Evolutionary conservation across 2,113 vertebrate species (phyloP).

Genomic region (Aegithalos caudatus): DNA sequence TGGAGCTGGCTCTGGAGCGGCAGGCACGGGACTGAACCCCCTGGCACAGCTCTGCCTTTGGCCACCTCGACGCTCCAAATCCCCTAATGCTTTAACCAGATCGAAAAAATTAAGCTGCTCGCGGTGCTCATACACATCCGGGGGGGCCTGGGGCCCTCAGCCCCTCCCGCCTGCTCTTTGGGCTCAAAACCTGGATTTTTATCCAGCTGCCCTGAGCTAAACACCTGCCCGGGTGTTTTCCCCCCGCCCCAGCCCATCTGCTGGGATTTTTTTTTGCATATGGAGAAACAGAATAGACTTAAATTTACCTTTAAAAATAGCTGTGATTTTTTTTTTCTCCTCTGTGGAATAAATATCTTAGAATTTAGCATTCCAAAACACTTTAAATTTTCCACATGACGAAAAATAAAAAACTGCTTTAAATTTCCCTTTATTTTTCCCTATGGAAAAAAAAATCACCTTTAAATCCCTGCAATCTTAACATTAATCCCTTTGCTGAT

Average conservation of each 20-base stretch:
- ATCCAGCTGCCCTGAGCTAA: conserved; percentile 37
- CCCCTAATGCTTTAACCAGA: conserved; percentile 65
- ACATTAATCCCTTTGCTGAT: not conserved
- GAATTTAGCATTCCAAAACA: not conserved
- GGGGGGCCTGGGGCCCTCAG: not conserved
- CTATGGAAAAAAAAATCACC: not conserved
- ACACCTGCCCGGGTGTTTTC: not conserved
- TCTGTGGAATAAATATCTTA: not conserved
- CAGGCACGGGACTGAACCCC: not conserved
- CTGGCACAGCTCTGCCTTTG: conserved; percentile 28
- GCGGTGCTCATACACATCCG: not conserved
- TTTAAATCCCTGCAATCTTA: not conserved
- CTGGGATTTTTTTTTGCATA: not conserved
- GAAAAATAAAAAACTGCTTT: not conserved
- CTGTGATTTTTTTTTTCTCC: not conserved
- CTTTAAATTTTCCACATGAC: not conserved
- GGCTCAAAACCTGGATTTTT: not conserved
- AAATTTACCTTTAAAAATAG: not conserved
- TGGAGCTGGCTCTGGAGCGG: not conserved
- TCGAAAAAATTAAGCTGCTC: conserved; percentile 64
- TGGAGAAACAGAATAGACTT: not conserved
- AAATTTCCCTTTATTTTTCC: not conserved
- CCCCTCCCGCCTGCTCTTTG: not conserved
- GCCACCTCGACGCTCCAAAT: conserved; percentile 35
- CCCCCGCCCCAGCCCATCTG: conserved; percentile 14